These are phyloP conservation scores for Deroptyus accipitrinus DNA, from an alignment of 2,113 vertebrate species.

Conservation along the genomic window DNA sequence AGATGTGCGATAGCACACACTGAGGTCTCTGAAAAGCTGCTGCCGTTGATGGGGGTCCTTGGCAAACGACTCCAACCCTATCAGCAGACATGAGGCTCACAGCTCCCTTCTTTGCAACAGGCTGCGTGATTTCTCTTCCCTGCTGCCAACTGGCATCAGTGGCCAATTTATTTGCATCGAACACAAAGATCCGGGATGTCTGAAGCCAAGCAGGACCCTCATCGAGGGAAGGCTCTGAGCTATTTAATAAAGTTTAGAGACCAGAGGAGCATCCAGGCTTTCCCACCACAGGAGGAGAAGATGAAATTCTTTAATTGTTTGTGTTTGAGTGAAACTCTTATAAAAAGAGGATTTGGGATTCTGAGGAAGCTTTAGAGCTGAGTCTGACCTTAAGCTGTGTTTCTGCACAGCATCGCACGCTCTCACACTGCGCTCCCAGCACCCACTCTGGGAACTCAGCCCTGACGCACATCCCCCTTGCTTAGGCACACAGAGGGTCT, in stretches of 20 bases:
- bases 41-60: background rate
- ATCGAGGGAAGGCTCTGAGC: background rate
- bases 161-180: background rate
- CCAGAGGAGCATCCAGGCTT: slow-evolving; percentile 27
- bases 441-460: slow-evolving; percentile 32
- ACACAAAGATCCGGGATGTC: slow-evolving; percentile 2
- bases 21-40: background rate
- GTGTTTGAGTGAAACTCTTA: slow-evolving; percentile 63
- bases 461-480: background rate
- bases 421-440: slow-evolving; percentile 25
- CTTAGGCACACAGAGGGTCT: background rate
- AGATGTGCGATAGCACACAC: background rate
- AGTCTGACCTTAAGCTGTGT: slow-evolving; percentile 52
- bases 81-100: background rate
- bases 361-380: slow-evolving; percentile 47
- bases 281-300: slow-evolving; percentile 26
- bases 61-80: background rate
- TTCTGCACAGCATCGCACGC: slow-evolving; percentile 5
- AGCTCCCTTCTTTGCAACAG: background rate
- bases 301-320: slow-evolving; percentile 66
- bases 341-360: slow-evolving; percentile 70
- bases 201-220: slow-evolving; percentile 29
- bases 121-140: background rate
- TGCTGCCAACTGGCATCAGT: slow-evolving; percentile 5
- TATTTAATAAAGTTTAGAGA: slow-evolving; percentile 53